A percentile compares a stretch with the other conserved stretches of the same genome.
These are phyloP conservation scores for Carabus problematicus DNA, from an alignment of 2,888 invertebrate species.

Conservation along the genomic window DNA sequence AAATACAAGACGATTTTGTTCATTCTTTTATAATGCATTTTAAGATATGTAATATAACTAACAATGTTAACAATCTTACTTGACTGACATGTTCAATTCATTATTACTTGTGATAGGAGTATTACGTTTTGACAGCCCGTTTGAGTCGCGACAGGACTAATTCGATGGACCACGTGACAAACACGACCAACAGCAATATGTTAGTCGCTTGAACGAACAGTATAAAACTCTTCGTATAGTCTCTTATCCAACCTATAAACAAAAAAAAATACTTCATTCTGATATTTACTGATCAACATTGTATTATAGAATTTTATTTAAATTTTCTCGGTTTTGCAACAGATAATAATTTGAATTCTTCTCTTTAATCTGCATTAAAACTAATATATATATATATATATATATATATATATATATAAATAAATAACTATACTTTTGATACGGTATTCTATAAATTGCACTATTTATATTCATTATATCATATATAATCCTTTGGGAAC, in stretches of 20 bases:
- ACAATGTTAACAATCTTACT: too few relatives aligned
- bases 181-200: slow-evolving; percentile 62
- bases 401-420: background rate
- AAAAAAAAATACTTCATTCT: slow-evolving; percentile 31
- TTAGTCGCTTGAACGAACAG: slow-evolving; percentile 71
- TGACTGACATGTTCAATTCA: too few relatives aligned
- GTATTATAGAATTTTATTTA: background rate
- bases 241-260: slow-evolving; percentile 71
- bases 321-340: background rate
- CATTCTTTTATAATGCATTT: too few relatives aligned
- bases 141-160: slow-evolving; percentile 54
- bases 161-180: slow-evolving; percentile 68
- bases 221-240: slow-evolving; percentile 68
- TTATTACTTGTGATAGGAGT: too few relatives aligned
- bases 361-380: background rate
- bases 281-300: background rate
- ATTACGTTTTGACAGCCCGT: too few relatives aligned
- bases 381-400: background rate
- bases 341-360: background rate
- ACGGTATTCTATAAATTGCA: background rate
- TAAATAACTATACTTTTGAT: too few relatives aligned
- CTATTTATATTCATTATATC: background rate
- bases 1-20: too few relatives aligned
- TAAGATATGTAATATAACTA: too few relatives aligned
- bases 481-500: background rate